These are phyloP conservation scores for Danio rerio DNA, from an alignment of 2,113 vertebrate species.

Conservation along the genomic window DNA sequence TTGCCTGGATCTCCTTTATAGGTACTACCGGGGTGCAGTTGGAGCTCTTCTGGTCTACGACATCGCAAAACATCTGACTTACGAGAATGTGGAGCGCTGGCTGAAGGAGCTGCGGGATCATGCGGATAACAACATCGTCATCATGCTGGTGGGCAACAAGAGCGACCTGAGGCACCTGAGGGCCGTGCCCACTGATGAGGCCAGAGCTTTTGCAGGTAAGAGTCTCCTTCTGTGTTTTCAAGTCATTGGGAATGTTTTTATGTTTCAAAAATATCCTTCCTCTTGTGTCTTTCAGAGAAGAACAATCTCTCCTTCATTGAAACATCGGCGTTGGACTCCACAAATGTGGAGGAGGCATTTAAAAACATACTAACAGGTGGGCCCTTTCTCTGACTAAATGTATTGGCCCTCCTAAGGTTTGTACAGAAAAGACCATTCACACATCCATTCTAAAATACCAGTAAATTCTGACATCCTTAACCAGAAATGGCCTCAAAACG, in stretches of 20 bases:
- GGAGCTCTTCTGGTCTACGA: conserved; percentile 94
- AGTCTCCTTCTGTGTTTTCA: neutral
- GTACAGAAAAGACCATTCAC: too few relatives aligned
- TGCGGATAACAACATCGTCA: conserved; percentile 95
- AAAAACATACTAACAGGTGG: conserved; percentile 96
- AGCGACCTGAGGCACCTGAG: conserved; percentile 93
- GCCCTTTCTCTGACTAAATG: neutral
- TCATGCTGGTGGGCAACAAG: conserved; percentile 98
- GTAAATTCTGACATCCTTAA: too few relatives aligned
- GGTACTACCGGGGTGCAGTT: conserved; percentile 92
- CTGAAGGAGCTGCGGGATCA: conserved; percentile 97
- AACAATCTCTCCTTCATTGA: conserved; percentile 98
- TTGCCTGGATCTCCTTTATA: conserved; percentile 58
- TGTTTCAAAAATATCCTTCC: neutral
- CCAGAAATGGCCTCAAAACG: too few relatives aligned
- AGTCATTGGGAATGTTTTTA: rapidly evolving
- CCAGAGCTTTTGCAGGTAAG: conserved; percentile 89
- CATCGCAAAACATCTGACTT: conserved; percentile 96
- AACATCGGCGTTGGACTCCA: conserved; percentile 96
- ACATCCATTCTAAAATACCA: too few relatives aligned
- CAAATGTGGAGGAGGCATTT: conserved; percentile 97
- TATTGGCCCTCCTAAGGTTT: too few relatives aligned
- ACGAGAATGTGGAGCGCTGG: conserved; percentile 96
- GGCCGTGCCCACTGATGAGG: conserved; percentile 93
- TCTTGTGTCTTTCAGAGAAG: conserved; percentile 81